Evolutionary conservation across 2,113 vertebrate genomes (phyloP), one percentile per base, ranked within the genome.

Genomic region (Haemorhous mexicanus): DNA sequence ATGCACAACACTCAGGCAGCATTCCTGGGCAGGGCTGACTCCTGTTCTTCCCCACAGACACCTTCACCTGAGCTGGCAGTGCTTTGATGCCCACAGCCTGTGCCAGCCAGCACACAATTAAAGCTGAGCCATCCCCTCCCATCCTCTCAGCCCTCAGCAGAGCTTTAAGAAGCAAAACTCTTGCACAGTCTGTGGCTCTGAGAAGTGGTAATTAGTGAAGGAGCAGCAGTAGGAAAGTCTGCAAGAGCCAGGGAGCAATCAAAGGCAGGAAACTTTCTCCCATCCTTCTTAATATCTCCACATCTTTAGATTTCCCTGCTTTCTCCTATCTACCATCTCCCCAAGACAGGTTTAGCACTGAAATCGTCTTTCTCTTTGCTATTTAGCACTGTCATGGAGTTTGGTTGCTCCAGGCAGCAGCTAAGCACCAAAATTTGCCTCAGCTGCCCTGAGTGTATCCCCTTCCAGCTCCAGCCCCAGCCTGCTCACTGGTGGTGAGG

Each of bases 1-100:
- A 37, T 3, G 10, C 17, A 11, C 0, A 0, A 1, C 2, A 8
- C 20, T 28, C 24, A 30, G 50, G 61, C 4, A 6, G 8, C 28
- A 28, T 52, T 78, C 32, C 24, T 6, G 1, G 14, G 37, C 62
- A 77, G 52, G 75, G 50, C 41, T 55, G 21, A 6, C 30, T 64
- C 70, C 50, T 89, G 12, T 26, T 62, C 59, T 32, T 69, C n/a
- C 30, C 55, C 41, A 22, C 32, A 14, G 53, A 50, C 3, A 9
- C 33, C 62, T 43, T 58, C 43, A 27, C 13, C 55, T 81, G n/a
- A 46, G 47, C 46, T 46, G 50, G 50, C 7, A 3, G 49, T 14
- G 24, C 64, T 91, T 73, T 84, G 77, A 70, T 53, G 32, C 43
- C 64, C 22, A 6, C 32, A 59, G 37, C 49, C 67, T 64, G 44